A percentile compares a stretch with the other conserved stretches of the same genome.
Evolutionary conservation across 1,140 invertebrate genomes (phyloP).

Genomic region (Asbolus verrucosus): DNA sequence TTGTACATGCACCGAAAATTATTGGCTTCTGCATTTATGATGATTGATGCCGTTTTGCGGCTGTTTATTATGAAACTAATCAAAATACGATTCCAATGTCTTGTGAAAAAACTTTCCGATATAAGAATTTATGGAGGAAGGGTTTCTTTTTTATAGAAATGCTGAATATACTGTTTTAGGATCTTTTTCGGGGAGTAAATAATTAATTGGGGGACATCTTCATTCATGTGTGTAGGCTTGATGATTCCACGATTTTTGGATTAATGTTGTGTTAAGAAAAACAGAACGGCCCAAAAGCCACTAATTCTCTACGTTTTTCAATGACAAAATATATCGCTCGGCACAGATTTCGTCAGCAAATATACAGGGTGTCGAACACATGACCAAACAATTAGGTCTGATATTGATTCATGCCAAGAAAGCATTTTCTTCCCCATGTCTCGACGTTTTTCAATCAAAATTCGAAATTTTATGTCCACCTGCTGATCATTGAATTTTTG

Average conservation of each 20-base stretch:
- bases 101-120: too few relatives aligned
- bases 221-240: neutral
- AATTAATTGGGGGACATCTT: neutral
- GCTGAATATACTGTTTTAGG: neutral
- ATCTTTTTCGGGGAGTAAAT: neutral
- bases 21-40: too few relatives aligned
- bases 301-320: neutral
- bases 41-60: neutral
- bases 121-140: neutral
- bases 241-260: neutral
- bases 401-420: too few relatives aligned
- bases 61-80: neutral
- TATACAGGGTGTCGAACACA: too few relatives aligned
- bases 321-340: too few relatives aligned
- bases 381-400: too few relatives aligned
- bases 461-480: too few relatives aligned
- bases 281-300: neutral
- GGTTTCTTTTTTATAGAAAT: neutral
- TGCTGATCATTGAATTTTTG: too few relatives aligned
- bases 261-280: neutral
- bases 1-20: too few relatives aligned
- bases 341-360: too few relatives aligned
- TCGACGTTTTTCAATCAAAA: too few relatives aligned
- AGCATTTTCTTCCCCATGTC: too few relatives aligned
- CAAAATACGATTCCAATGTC: neutral